phyloP scores from a whole-genome alignment of 2,113 vertebrate genomes.

The Gymnogyps californianus region DNA sequence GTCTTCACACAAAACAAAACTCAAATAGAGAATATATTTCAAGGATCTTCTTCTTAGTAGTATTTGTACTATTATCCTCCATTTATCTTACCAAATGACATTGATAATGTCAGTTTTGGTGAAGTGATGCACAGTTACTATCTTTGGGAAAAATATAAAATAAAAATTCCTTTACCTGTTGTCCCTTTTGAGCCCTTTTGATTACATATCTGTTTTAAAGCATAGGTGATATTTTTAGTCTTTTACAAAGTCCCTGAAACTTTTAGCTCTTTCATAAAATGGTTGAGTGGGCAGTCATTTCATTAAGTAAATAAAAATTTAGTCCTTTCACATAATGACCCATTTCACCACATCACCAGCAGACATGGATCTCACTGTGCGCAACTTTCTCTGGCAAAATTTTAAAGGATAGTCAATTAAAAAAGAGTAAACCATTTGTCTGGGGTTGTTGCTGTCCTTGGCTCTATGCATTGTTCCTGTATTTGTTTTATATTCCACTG shows the following conservation, averaged over 20 bases:
- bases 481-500: neutral
- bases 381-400: neutral
- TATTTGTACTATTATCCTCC: neutral
- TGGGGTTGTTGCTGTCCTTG: neutral
- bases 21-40: neutral
- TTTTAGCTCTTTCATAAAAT: neutral
- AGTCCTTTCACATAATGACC: neutral
- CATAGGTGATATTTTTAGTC: neutral
- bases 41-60: neutral
- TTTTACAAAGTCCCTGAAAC: neutral
- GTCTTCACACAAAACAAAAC: neutral
- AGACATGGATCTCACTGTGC: neutral
- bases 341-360: neutral
- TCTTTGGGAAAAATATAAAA: neutral
- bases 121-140: neutral
- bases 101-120: neutral
- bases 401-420: neutral
- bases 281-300: neutral
- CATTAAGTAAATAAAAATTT: neutral
- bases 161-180: neutral
- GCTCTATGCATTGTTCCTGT: neutral
- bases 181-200: neutral
- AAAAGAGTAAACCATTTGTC: neutral
- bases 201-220: neutral
- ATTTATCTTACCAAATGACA: neutral